Conservation (phyloP, 2,888 invertebrate species). For the Mesorhabditis spiculigera region DNA sequence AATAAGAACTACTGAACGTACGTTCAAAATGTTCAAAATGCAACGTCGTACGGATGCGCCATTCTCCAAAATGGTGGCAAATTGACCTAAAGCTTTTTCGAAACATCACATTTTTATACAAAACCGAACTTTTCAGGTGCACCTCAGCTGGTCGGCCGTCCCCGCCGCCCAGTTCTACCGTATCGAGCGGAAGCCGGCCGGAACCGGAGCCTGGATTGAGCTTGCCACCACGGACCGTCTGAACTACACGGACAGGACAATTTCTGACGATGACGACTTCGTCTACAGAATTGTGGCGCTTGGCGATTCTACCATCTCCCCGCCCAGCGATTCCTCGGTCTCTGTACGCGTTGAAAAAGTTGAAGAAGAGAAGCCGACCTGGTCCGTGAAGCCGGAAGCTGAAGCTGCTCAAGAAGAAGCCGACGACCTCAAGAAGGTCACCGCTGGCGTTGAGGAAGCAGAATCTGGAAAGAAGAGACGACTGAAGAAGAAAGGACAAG, state of each 20-base stretch:
- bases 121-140: not conserved
- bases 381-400: constrained; percentile 12
- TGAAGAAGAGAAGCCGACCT: constrained; percentile 3
- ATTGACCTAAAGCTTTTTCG: not conserved
- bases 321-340: constrained; percentile 26
- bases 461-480: not conserved
- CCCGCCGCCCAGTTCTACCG: not conserved
- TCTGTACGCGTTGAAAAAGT: constrained; percentile 19
- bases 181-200: constrained; percentile 23
- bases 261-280: constrained; percentile 40
- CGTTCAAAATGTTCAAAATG: no score
- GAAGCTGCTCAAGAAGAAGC: not conserved
- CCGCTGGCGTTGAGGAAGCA: not conserved
- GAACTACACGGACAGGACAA: constrained; percentile 45
- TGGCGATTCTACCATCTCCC: constrained; percentile 30
- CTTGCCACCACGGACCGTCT: constrained; percentile 44
- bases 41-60: no score
- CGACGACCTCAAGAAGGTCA: not conserved
- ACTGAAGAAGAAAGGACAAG: not conserved
- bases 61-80: not conserved
- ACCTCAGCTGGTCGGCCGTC: not conserved
- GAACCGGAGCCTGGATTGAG: constrained; percentile 48
- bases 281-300: constrained; percentile 42
- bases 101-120: no score
- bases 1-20: no score